Conservation (phyloP, 2,113 vertebrate species). For the Rousettus leschenaultii region DNA sequence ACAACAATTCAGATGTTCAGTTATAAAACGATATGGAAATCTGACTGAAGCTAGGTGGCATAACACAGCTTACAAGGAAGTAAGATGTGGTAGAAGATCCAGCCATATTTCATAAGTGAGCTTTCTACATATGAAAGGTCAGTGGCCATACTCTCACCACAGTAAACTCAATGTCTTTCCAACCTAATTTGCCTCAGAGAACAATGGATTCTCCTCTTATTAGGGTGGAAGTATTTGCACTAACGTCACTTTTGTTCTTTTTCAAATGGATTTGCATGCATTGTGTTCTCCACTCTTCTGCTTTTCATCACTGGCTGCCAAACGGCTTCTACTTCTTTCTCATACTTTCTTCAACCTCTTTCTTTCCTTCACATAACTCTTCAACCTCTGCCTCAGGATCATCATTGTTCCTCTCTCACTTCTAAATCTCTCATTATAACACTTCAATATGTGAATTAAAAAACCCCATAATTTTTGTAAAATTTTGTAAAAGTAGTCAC, state of each 20-base stretch:
- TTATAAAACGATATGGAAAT: background rate
- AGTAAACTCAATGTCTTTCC: background rate
- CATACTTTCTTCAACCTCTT: background rate
- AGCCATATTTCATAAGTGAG: background rate
- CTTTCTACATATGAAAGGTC: background rate
- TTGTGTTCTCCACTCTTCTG: background rate
- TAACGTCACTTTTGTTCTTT: background rate
- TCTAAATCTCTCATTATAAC: background rate
- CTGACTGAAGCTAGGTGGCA: background rate
- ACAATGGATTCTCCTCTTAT: background rate
- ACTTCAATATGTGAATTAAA: background rate
- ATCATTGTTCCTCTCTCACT: background rate
- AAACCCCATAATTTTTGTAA: background rate
- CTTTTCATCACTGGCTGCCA: background rate
- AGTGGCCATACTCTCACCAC: background rate
- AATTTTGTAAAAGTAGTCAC: background rate
- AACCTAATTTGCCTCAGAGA: background rate
- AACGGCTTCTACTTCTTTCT: background rate
- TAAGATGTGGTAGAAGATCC: background rate
- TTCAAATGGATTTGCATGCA: no score
- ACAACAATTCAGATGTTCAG: background rate
- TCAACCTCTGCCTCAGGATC: background rate
- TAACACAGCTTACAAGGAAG: background rate
- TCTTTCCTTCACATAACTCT: background rate
- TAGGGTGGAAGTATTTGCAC: background rate